Base-by-base conservation (phyloP, 2,888 invertebrate species). In the Melinaea marsaeus region DNA sequence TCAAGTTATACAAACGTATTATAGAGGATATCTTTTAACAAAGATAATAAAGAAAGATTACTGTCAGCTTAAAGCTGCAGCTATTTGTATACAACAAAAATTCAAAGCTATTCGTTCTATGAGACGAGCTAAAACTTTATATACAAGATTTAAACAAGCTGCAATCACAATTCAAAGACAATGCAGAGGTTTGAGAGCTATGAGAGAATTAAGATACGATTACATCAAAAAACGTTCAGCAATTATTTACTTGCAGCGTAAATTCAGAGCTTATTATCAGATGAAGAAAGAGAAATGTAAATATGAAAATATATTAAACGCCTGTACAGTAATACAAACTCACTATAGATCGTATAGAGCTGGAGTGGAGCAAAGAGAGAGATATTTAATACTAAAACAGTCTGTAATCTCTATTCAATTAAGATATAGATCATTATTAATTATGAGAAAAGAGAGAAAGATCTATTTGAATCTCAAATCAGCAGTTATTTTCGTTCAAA, bases 251-350 rank as follows among this genome's bases (percentile, higher is more conserved):
- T 69, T 87, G 58, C 88, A 86, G 69, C 75, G 67, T 5, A 79
- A 79, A 74, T 93, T 81, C 73, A 85, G 84, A 71, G 84, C 87
- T 9, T 72, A 76, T 37, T 67, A 74, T 13, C 67, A 77, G 2
- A 85, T 86, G 81, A 85, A 80, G 72, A 67, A 68, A 61, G 80
- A 85, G 60, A 81, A 84, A 65, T 68, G 71, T 13, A 74, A 78
- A 45, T 93, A 87, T 72, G 63, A 84, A 11, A 71, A 71, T 13
- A 74, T 83, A 45, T 78, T 83, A 69, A 78, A 77, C 57, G 80
- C 91, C 1, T 81, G 79, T 57, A 68, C 79, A 33, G 62, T 72
- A 6, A 85, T 93, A 55, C 92, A 93, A 74, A 78, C 73, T 62
- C 74, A 72, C 55, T 92, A 85, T 67, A 82, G 79, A 74, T 79